Evolutionary conservation across 2,888 invertebrate species (phyloP).

Genomic region (Hydriomena furcata): DNA sequence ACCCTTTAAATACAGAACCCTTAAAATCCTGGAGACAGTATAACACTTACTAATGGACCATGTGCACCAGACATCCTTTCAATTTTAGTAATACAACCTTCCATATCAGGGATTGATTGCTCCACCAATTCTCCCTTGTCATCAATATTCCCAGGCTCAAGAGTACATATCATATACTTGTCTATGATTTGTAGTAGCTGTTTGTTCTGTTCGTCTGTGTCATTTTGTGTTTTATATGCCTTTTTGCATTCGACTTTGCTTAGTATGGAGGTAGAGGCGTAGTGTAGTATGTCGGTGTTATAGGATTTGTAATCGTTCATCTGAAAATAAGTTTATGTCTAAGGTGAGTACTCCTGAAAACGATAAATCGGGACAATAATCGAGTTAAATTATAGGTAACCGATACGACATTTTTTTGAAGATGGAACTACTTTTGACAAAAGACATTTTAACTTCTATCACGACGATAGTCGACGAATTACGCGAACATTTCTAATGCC

Average conservation of each 20-base stretch:
- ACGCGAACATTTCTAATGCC: too few species aligned
- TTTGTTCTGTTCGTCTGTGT: conserved; percentile 1
- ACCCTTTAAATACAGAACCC: too few species aligned
- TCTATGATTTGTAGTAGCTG: conserved; percentile 15
- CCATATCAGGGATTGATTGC: background rate
- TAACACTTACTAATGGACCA: conserved; percentile 2
- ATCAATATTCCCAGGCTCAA: conserved; percentile 23
- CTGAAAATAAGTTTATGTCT: background rate
- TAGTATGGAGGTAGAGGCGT: conserved; percentile 38
- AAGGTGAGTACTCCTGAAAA: too few species aligned
- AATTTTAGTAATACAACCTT: conserved; percentile 3
- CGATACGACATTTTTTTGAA: too few species aligned
- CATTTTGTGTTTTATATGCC: background rate
- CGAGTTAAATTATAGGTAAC: too few species aligned
- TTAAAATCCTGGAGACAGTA: too few species aligned
- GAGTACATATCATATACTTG: conserved; percentile 31
- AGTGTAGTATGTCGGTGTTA: conserved; percentile 19
- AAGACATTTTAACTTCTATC: too few species aligned
- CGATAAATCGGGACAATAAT: too few species aligned
- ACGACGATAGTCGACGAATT: too few species aligned
- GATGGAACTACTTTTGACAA: too few species aligned
- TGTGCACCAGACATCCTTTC: background rate
- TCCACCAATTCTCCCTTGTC: conserved; percentile 21
- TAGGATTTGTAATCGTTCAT: background rate
- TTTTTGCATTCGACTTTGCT: conserved; percentile 35